Evolutionary conservation across 2,797 vertebrate genomes (phyloP).

Genomic region (Sebastiscus tertius): DNA sequence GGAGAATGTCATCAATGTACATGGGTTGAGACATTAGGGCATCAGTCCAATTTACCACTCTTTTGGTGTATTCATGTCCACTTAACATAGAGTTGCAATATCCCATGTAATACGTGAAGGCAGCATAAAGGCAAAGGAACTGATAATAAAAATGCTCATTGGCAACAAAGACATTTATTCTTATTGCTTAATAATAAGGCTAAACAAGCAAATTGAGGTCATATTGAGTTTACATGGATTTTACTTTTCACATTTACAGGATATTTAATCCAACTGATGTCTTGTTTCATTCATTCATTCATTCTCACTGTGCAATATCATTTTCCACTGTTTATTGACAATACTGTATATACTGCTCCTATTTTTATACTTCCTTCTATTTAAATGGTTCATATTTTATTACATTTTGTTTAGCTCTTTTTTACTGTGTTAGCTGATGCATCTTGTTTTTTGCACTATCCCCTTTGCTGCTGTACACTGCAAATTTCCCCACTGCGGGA

Average conservation of each 20-base stretch:
- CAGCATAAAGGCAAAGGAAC: not conserved
- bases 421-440: no score
- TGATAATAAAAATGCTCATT: not conserved
- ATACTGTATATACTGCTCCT: no score
- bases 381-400: no score
- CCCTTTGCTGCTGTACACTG: no score
- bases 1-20: no score
- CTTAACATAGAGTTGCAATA: accelerated
- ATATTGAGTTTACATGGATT: not conserved
- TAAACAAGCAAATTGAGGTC: not conserved
- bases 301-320: no score
- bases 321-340: no score
- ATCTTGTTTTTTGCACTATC: no score
- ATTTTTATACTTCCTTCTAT: no score
- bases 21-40: not conserved
- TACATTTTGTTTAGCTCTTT: no score
- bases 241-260: not conserved
- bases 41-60: not conserved
- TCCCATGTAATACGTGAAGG: not conserved
- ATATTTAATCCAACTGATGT: not conserved
- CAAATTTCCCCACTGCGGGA: no score
- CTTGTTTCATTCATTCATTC: not conserved
- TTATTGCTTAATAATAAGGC: not conserved
- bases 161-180: constrained; percentile 7
- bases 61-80: not conserved